Conservation (phyloP, 2,113 vertebrate genomes). For the Colius striatus region DNA sequence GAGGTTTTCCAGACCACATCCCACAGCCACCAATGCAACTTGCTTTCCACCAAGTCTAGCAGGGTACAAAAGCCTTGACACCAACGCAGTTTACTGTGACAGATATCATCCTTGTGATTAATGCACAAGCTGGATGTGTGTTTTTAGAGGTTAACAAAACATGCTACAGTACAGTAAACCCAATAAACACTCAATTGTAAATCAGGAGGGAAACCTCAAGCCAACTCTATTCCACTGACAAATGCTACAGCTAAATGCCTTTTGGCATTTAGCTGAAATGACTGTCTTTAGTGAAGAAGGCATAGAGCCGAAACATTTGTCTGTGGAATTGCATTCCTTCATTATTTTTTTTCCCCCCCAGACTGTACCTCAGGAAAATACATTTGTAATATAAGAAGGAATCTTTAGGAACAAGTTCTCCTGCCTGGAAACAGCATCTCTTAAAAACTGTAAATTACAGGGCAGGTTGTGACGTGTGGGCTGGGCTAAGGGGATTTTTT, state of each 20-base stretch:
- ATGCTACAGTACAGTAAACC: conserved; percentile 29
- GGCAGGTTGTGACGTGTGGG: neutral
- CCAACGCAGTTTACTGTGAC: neutral
- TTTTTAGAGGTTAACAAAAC: conserved; percentile 53
- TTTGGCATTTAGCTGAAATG: conserved; percentile 33
- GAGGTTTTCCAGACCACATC: neutral
- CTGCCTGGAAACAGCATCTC: conserved; percentile 3
- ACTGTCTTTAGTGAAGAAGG: conserved; percentile 45
- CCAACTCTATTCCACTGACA: conserved; percentile 24
- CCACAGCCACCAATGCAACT: fast-evolving
- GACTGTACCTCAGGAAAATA: conserved; percentile 20
- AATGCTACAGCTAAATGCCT: conserved; percentile 44
- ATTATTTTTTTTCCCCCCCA: conserved; percentile 35
- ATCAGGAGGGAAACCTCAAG: conserved; percentile 54
- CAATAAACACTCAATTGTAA: conserved; percentile 53
- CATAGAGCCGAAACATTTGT: conserved; percentile 51
- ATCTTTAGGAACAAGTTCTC: neutral
- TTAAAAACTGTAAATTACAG: conserved; percentile 45
- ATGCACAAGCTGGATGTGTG: neutral
- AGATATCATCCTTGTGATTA: neutral
- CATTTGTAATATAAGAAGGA: conserved; percentile 26
- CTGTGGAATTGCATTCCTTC: conserved; percentile 43
- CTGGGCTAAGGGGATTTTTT: neutral
- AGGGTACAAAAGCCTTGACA: fast-evolving
- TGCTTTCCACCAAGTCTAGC: fast-evolving